Conservation (phyloP, 2,113 vertebrate species). For the Ramphastos sulfuratus region DNA sequence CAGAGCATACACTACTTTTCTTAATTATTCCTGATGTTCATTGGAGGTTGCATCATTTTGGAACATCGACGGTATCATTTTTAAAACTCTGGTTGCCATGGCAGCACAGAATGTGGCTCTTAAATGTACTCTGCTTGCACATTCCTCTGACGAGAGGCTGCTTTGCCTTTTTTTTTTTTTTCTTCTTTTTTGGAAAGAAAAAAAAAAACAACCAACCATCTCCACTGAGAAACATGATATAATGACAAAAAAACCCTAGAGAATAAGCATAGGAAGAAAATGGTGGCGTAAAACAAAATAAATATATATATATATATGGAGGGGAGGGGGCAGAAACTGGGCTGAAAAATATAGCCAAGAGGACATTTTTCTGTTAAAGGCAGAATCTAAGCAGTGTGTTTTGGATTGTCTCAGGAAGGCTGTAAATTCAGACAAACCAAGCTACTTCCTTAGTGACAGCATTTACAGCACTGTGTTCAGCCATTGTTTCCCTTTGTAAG, state of each 20-base stretch:
- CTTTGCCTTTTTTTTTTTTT: neutral
- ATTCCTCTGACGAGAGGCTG: conserved; percentile 66
- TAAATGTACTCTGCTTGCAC: conserved; percentile 69
- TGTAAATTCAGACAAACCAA: conserved; percentile 16
- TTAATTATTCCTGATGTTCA: conserved; percentile 70
- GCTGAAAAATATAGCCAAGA: neutral
- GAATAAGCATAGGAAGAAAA: conserved; percentile 52
- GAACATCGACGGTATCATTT: conserved; percentile 68
- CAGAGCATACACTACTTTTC: neutral
- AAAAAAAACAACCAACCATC: neutral
- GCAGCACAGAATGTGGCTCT: conserved; percentile 71
- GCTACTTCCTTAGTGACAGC: conserved; percentile 30
- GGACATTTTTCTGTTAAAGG: neutral
- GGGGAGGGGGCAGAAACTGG: neutral
- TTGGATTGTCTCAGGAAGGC: conserved; percentile 7
- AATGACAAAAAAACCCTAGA: conserved; percentile 36
- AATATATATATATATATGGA: too few species aligned
- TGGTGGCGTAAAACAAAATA: conserved; percentile 26
- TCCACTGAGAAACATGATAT: conserved; percentile 53
- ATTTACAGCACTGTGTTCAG: conserved; percentile 16
- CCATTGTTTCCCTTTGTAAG: conserved; percentile 31
- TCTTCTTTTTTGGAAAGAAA: too few species aligned
- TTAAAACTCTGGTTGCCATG: conserved; percentile 74
- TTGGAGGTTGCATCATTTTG: conserved; percentile 71
- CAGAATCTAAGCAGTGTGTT: neutral